Percentiles rank a stretch among this genome's conserved stretches.
These are phyloP conservation scores for Grantiella picta DNA, from an alignment of 2,113 vertebrate genomes.

Conservation along the genomic window DNA sequence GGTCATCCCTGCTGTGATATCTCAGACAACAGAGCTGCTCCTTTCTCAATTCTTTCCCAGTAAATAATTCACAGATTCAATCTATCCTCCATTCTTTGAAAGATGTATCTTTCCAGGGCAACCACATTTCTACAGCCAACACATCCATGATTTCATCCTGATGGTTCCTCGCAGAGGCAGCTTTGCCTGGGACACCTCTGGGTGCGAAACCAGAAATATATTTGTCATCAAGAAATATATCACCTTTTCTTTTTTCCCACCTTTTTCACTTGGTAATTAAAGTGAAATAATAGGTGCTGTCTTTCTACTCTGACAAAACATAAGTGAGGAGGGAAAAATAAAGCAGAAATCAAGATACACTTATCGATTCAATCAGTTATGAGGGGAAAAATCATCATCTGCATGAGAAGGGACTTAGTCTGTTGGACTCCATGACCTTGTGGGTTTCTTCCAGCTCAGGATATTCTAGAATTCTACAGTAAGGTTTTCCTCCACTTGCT, in stretches of 20 bases:
- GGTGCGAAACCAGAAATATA: background rate
- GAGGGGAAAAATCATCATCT: background rate
- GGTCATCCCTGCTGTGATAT: background rate
- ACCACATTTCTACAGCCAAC: background rate
- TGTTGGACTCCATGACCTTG: rapidly evolving
- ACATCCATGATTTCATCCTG: background rate
- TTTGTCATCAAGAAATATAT: background rate
- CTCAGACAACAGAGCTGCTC: background rate
- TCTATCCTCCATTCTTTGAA: background rate
- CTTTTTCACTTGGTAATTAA: background rate
- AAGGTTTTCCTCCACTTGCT: background rate
- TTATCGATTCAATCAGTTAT: background rate
- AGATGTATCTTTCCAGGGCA: background rate
- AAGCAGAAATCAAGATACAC: background rate
- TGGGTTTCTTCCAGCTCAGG: rapidly evolving
- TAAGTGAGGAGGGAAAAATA: background rate
- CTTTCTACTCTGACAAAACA: background rate
- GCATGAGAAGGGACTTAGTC: background rate
- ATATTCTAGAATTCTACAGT: background rate
- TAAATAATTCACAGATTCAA: background rate
- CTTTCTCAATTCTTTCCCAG: background rate
- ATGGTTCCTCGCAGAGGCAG: background rate
- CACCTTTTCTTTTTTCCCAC: background rate
- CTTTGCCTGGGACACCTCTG: background rate
- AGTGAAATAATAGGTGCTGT: background rate